These are phyloP conservation scores for Taenioides sp. DNA, from an alignment of 2,797 vertebrate genomes.

Conservation along the genomic window DNA sequence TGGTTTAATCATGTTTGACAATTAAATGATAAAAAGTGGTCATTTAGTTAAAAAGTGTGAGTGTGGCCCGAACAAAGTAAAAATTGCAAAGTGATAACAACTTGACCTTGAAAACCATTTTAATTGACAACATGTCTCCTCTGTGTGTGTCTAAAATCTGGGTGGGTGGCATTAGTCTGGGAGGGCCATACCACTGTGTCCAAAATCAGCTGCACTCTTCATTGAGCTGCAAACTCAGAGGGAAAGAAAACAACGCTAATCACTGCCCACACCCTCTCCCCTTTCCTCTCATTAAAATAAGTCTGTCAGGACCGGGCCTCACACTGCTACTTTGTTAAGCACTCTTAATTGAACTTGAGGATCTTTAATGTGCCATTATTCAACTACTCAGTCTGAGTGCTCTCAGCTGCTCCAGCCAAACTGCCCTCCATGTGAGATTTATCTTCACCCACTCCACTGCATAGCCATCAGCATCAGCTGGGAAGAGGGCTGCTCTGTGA, in stretches of 20 bases:
- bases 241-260: slow-evolving; percentile 60
- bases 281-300: slow-evolving; percentile 62
- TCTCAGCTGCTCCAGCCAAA: slow-evolving; percentile 50
- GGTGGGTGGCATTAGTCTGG: slow-evolving; percentile 43
- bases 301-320: slow-evolving; percentile 42
- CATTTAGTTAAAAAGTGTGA: not conserved
- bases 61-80: not conserved
- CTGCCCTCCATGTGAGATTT: slow-evolving; percentile 50
- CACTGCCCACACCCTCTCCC: slow-evolving; percentile 49
- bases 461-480: slow-evolving; percentile 42
- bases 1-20: not conserved
- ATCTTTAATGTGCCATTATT: slow-evolving; percentile 69
- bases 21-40: not conserved
- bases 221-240: slow-evolving; percentile 48
- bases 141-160: slow-evolving; percentile 9
- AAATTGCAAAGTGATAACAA: not conserved
- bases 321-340: slow-evolving; percentile 68
- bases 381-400: slow-evolving; percentile 58
- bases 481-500: slow-evolving; percentile 49
- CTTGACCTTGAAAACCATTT: slow-evolving; percentile 4
- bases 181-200: slow-evolving; percentile 55
- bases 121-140: not conserved
- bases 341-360: slow-evolving; percentile 69
- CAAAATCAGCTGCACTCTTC: slow-evolving; percentile 48
- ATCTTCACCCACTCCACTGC: slow-evolving; percentile 50